These are phyloP conservation scores for Rhogogaster chlorosoma DNA, from an alignment of 2,888 invertebrate species.

Conservation along the genomic window DNA sequence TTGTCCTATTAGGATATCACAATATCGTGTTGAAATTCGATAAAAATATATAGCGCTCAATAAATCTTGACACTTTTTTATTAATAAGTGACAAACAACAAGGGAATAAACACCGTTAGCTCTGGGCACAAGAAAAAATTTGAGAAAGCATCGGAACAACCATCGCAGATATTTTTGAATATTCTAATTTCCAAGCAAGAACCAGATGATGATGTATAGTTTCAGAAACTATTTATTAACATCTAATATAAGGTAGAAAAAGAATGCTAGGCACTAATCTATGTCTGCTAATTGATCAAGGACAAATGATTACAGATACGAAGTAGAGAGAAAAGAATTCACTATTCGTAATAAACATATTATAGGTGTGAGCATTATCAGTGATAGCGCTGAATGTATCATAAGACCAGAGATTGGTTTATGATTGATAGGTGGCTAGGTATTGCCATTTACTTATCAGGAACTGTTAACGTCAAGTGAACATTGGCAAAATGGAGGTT, in stretches of 20 bases:
- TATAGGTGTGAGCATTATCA: constrained; percentile 3
- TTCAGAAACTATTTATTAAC: background rate
- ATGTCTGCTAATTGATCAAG: background rate
- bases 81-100: background rate
- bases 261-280: background rate
- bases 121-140: background rate
- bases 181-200: background rate
- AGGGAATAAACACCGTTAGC: background rate
- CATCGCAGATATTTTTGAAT: background rate
- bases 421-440: constrained; percentile 47
- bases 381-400: constrained; percentile 39
- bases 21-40: background rate
- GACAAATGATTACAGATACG: background rate
- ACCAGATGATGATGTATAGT: background rate
- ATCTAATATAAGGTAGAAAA: background rate
- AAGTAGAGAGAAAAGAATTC: background rate
- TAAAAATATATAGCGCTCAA: background rate
- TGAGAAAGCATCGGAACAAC: background rate
- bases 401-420: constrained; percentile 32
- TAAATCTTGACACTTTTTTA: background rate
- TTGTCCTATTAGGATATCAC: background rate
- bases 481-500: constrained; percentile 46
- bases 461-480: constrained; percentile 31
- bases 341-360: constrained; percentile 19
- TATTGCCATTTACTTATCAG: constrained; percentile 51